Percentiles rank a stretch among this genome's conserved stretches.
phyloP scores from a whole-genome alignment of 2,888 invertebrate species.

The Dasypogon diadema region DNA sequence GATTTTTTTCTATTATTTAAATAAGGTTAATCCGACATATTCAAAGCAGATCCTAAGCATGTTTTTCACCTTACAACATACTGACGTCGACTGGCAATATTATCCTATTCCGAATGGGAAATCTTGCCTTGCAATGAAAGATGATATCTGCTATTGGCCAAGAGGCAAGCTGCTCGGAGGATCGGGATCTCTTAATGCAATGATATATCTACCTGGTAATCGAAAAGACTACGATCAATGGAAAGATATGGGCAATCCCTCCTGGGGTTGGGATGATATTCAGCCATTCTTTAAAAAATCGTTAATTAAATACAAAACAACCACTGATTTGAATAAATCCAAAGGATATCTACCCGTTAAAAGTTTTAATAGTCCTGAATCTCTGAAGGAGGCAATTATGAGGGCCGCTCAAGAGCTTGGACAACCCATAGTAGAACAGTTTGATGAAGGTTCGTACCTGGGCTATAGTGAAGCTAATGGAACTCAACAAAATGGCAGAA shows the following conservation, averaged over 20 bases:
- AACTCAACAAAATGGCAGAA: conserved; percentile 77
- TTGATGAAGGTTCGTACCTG: conserved; percentile 73
- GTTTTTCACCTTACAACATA: conserved; percentile 64
- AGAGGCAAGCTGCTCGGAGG: conserved; percentile 77
- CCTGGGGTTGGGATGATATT: conserved; percentile 72
- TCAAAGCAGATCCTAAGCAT: conserved; percentile 60
- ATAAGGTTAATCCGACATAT: background rate
- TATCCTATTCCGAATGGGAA: conserved; percentile 59
- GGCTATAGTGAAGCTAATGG: conserved; percentile 80
- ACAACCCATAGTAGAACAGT: conserved; percentile 72
- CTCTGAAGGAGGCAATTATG: conserved; percentile 72
- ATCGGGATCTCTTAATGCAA: conserved; percentile 73
- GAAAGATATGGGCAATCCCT: conserved; percentile 70
- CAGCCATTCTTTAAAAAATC: conserved; percentile 70
- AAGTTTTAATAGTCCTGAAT: conserved; percentile 59
- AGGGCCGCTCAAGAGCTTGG: conserved; percentile 78
- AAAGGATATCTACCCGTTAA: conserved; percentile 66
- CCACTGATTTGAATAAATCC: background rate
- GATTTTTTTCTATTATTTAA: background rate
- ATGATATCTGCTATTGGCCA: conserved; percentile 70
- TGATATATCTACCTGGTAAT: conserved; percentile 74
- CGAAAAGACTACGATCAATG: conserved; percentile 72
- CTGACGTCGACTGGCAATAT: conserved; percentile 72
- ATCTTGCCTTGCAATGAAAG: conserved; percentile 61
- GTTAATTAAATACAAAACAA: conserved; percentile 60